Evolutionary conservation across 2,113 vertebrate genomes (phyloP), one percentile per base, ranked within the genome.

Genomic region (Indri indri): DNA sequence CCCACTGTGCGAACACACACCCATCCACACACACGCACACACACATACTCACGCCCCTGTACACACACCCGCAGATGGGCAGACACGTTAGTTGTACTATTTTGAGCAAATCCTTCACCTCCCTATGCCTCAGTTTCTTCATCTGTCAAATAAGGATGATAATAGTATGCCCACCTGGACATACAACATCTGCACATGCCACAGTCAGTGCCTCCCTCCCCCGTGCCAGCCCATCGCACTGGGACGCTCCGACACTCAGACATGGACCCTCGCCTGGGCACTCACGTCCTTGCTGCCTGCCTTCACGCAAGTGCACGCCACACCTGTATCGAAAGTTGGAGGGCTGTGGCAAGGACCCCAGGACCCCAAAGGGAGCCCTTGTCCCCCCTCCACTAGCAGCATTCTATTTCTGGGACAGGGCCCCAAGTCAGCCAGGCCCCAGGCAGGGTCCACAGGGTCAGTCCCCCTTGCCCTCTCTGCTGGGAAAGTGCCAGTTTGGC

Each of bases 191-290:
- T 59, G n/a, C 57, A 6, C 12, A 5, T 18, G 42, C 23, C 20
- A 6, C 20, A 6, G 17, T 0, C 20, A 6, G 17, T 0, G 8
- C 77, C 71, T 22, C 37, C 65, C 8, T 34, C 45, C 40, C 37
- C 16, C 0, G 5, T 18, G 34, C 23, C 0, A 0, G 1, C 3
- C 27, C 14, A 32, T 32, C 2, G 12, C 83, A 25, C 71, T 16
- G 50, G 57, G 85, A 50, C 37, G 40, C 20, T 13, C 20, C 13
- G 81, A 40, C 34, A 52, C 16, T 13, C 9, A n/a, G 81, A 71
- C 17, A 1, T 16, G 61, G 45, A 76, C 23, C 16, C 40, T 30
- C 66, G 18, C 20, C 13, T 11, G 65, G 25, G 30, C 27, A 7
- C 42, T 25, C 50, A 27, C 17, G 12, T 7, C 65, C 57, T 54